Percentiles rank a stretch among this genome's conserved stretches.
These are phyloP conservation scores for Rhinophrynus dorsalis DNA, from an alignment of 2,797 vertebrate genomes.

Conservation along the genomic window DNA sequence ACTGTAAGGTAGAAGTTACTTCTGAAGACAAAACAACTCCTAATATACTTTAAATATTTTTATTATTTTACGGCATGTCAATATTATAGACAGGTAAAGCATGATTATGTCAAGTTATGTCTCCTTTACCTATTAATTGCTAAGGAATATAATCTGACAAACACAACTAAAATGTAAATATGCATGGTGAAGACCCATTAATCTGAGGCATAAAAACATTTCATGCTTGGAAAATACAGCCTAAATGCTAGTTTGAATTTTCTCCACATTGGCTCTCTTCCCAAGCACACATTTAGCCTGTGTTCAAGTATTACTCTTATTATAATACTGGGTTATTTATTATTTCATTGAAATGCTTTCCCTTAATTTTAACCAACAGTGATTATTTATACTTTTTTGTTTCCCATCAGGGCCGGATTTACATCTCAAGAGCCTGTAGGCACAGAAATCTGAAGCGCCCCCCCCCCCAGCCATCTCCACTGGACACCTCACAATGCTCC, in stretches of 20 bases:
- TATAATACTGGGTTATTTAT: conserved; percentile 28
- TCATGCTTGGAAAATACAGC: conserved; percentile 16
- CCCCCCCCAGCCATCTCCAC: no score
- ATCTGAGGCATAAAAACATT: conserved; percentile 26
- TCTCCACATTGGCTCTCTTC: conserved; percentile 34
- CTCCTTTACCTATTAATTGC: conserved; percentile 37
- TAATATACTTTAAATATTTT: conserved; percentile 28
- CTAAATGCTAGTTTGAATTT: conserved; percentile 4
- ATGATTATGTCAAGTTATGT: conserved; percentile 29
- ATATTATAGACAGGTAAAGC: conserved; percentile 27
- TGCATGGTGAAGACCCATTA: conserved; percentile 5
- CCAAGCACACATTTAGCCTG: conserved; percentile 29
- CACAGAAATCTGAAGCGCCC: no score
- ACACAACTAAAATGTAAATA: conserved; percentile 42
- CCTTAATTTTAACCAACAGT: conserved; percentile 9
- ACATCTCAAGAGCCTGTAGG: no score
- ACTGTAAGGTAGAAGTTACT: conserved; percentile 5
- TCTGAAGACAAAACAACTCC: conserved; percentile 5
- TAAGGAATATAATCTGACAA: conserved; percentile 27
- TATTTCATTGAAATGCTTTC: conserved; percentile 1
- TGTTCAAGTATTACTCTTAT: neutral
- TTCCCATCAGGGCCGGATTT: no score
- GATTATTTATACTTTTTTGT: conserved; percentile 26
- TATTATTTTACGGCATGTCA: conserved; percentile 23
- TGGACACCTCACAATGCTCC: no score